A percentile compares a stretch with the other conserved stretches of the same genome.
Evolutionary conservation across 2,888 invertebrate genomes (phyloP).

Genomic region (Neoscelio sp.): DNA sequence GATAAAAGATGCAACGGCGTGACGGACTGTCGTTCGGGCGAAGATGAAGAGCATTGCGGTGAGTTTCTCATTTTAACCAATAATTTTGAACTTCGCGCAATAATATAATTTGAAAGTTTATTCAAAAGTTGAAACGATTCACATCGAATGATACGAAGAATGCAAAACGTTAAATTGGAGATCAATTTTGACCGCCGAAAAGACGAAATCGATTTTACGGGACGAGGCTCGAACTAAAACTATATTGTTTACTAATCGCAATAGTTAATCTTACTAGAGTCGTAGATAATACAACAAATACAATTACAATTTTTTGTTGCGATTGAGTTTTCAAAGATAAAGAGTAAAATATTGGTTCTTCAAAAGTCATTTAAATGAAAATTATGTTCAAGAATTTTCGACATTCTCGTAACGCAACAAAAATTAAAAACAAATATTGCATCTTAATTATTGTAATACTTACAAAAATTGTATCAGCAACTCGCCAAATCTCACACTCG

Average conservation of each 20-base stretch:
- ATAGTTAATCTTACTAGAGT: slow-evolving; percentile 6
- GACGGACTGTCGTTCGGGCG: slow-evolving; percentile 84
- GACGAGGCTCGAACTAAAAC: slow-evolving; percentile 29
- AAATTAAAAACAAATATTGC: too few species aligned
- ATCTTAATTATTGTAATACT: too few species aligned
- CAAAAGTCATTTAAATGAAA: too few species aligned
- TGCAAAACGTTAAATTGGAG: background rate
- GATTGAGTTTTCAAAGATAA: too few species aligned
- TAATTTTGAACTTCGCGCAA: background rate
- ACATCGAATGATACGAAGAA: background rate
- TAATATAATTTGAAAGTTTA: slow-evolving; percentile 13
- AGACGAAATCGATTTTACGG: slow-evolving; percentile 29
- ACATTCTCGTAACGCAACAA: too few species aligned
- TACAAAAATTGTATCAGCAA: background rate
- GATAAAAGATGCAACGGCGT: slow-evolving; percentile 84
- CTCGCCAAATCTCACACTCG: background rate
- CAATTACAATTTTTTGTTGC: too few species aligned
- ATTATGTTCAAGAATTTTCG: too few species aligned
- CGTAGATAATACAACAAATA: background rate
- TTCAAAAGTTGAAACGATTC: slow-evolving; percentile 17
- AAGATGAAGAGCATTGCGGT: slow-evolving; percentile 85
- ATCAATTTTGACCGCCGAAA: slow-evolving; percentile 9
- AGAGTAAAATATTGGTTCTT: too few species aligned
- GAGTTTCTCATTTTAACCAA: slow-evolving; percentile 69
- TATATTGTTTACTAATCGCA: slow-evolving; percentile 44